These are phyloP conservation scores for Gnathonemus echidnorhynchus DNA, from an alignment of 2,113 vertebrate species.

Conservation along the genomic window DNA sequence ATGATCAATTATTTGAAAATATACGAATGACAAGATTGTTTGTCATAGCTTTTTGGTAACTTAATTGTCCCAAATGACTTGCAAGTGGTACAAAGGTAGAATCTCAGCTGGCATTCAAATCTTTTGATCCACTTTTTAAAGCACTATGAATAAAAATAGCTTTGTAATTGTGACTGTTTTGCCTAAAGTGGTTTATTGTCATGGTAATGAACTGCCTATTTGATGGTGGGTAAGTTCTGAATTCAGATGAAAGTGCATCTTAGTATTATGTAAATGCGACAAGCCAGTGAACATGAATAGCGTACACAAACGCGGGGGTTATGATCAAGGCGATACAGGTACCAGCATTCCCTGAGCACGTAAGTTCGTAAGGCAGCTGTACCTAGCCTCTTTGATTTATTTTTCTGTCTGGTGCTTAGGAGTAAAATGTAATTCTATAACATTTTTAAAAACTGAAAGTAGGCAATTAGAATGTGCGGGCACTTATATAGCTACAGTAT, in stretches of 20 bases:
- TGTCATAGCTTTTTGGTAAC: background rate
- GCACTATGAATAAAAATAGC: background rate
- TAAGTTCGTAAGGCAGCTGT: background rate
- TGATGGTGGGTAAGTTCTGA: background rate
- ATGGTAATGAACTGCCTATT: background rate
- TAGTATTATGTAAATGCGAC: background rate
- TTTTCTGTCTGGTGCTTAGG: background rate
- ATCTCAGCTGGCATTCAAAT: background rate
- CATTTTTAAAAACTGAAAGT: background rate
- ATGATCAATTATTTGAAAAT: background rate
- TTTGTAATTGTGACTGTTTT: background rate
- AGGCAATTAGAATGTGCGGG: background rate
- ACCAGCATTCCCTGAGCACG: background rate
- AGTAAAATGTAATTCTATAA: background rate
- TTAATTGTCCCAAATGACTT: background rate
- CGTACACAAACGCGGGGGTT: background rate
- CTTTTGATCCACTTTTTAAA: background rate
- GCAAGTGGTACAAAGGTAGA: background rate
- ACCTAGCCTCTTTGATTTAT: background rate
- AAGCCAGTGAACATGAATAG: background rate
- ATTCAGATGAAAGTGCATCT: background rate
- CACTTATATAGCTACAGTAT: background rate
- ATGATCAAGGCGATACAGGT: background rate
- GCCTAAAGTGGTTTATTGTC: background rate
- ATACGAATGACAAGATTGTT: background rate